A percentile compares a stretch with the other conserved stretches of the same genome.
Evolutionary conservation across 2,113 vertebrate species (phyloP).

Genomic region (Carettochelys insculpta): DNA sequence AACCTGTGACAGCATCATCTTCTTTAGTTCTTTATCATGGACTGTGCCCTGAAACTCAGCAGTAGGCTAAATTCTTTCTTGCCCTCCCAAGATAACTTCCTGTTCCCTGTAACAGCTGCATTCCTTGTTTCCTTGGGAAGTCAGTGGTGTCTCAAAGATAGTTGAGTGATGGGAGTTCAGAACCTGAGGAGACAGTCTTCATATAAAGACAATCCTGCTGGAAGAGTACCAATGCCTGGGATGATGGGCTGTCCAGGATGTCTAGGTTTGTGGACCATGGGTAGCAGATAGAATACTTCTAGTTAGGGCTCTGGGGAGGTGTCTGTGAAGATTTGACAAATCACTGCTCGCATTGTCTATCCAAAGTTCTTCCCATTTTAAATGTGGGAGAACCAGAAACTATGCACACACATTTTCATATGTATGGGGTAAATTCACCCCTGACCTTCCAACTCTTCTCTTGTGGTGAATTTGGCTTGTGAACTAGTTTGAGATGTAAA

Average conservation of each 20-base stretch:
- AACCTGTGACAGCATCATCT: not conserved
- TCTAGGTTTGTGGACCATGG: no score
- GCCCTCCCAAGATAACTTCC: not conserved
- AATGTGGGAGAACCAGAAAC: not conserved
- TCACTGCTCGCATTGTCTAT: not conserved
- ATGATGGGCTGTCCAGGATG: no score
- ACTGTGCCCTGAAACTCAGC: not conserved
- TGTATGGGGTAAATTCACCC: slow-evolving; percentile 11
- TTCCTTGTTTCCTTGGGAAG: not conserved
- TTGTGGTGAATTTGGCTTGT: slow-evolving; percentile 51
- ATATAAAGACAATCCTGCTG: no score
- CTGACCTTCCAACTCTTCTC: slow-evolving; percentile 29
- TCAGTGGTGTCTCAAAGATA: no score
- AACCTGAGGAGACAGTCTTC: no score
- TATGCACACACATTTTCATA: not conserved
- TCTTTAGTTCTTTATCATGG: not conserved
- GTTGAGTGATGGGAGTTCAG: no score
- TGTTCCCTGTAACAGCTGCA: not conserved
- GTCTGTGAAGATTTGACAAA: no score
- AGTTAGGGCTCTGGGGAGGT: no score
- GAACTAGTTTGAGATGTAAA: slow-evolving; percentile 45
- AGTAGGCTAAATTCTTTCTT: not conserved
- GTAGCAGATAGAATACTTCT: no score
- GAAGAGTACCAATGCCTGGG: no score
- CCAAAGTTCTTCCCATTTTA: slow-evolving; percentile 21